Conservation (phyloP, 2,113 vertebrate species). For the Oreochromis aureus region DNA sequence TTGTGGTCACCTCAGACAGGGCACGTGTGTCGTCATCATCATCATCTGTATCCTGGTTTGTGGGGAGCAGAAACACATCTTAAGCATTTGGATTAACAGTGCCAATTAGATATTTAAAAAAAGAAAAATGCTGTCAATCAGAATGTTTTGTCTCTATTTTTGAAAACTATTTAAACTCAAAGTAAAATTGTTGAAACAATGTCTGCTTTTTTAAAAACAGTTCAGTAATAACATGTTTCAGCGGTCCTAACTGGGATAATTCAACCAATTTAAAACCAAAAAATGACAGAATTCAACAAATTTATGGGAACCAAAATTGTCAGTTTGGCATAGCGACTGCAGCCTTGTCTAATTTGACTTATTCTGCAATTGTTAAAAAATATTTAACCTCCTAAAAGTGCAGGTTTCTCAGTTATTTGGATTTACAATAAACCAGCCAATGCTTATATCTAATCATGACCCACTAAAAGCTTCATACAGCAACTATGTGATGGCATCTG, state of each 20-base stretch:
- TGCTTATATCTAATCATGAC: neutral
- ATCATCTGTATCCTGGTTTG: conserved; percentile 38
- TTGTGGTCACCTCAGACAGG: conserved; percentile 44
- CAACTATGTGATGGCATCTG: neutral
- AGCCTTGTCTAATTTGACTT: neutral
- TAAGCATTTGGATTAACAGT: neutral
- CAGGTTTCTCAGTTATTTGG: neutral
- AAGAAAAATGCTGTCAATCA: neutral
- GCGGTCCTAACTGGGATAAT: neutral
- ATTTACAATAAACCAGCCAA: neutral
- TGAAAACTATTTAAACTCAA: neutral
- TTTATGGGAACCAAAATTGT: neutral
- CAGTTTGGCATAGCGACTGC: neutral
- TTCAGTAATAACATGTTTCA: neutral
- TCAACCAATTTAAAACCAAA: neutral
- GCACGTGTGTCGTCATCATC: neutral
- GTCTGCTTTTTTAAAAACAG: neutral
- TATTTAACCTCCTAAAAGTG: neutral
- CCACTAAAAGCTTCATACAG: neutral
- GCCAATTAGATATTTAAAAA: neutral
- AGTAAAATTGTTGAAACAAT: neutral
- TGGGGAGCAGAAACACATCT: neutral
- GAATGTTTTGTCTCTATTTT: neutral
- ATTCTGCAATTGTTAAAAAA: neutral
- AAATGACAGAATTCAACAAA: neutral